Evolutionary conservation across 2,113 vertebrate genomes (phyloP).

Genomic region (Xiphophorus couchianus): DNA sequence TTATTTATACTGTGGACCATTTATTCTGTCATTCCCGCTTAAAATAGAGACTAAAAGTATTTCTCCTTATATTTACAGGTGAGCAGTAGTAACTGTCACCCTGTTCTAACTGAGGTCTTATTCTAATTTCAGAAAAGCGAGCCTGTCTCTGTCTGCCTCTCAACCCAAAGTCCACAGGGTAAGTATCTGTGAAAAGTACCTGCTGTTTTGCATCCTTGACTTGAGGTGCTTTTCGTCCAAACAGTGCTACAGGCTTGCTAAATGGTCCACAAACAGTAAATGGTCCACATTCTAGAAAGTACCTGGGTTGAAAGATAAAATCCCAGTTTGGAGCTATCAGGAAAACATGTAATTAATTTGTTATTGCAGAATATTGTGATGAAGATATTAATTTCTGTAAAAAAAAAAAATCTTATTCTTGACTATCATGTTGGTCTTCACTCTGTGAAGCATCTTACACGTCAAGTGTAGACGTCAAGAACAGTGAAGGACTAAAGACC

Average conservation of each 20-base stretch:
- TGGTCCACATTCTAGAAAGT: not conserved
- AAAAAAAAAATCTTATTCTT: not conserved
- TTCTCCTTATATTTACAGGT: not conserved
- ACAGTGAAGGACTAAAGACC: not conserved
- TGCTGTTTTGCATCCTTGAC: not conserved
- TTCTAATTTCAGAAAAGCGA: slow-evolving; percentile 78
- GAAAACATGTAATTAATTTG: not conserved
- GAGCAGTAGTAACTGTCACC: not conserved
- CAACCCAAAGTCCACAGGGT: slow-evolving; percentile 78
- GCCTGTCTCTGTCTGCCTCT: slow-evolving; percentile 82
- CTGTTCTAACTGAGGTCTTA: slow-evolving; percentile 25
- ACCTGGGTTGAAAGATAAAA: not conserved
- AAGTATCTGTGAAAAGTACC: slow-evolving; percentile 39
- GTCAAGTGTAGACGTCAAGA: not conserved
- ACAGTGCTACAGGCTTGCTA: not conserved
- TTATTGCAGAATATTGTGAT: not conserved
- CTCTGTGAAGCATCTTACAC: not conserved
- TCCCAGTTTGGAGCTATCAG: not conserved
- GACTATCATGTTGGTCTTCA: no score
- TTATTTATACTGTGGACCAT: not conserved
- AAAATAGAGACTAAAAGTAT: not conserved
- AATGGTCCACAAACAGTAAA: not conserved
- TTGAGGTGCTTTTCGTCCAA: not conserved
- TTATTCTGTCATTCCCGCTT: not conserved
- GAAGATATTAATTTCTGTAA: no score